Percentiles rank a stretch among this genome's conserved stretches.
These are phyloP conservation scores for Tinea pellionella DNA, from an alignment of 2,888 invertebrate genomes.

Conservation along the genomic window DNA sequence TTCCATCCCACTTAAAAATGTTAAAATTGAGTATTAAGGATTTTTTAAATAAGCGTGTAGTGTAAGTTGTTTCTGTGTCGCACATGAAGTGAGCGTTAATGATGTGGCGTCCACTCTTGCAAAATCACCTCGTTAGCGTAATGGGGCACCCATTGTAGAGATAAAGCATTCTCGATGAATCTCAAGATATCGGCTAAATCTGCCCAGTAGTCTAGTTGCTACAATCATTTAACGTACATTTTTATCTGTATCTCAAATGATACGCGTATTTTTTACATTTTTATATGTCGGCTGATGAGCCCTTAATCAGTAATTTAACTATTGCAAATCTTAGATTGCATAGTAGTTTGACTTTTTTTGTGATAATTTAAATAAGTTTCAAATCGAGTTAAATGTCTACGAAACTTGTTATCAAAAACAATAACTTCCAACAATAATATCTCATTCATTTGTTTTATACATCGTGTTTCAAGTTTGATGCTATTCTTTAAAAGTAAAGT, in stretches of 20 bases:
- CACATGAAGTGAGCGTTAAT: slow-evolving; percentile 51
- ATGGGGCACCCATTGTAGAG: slow-evolving; percentile 27
- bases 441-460: background rate
- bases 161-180: slow-evolving; percentile 35
- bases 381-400: too few species aligned
- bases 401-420: too few species aligned
- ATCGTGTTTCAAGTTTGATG: background rate
- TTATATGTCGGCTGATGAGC: too few species aligned
- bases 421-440: background rate
- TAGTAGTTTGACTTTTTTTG: too few species aligned
- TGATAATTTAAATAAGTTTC: too few species aligned
- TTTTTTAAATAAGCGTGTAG: background rate
- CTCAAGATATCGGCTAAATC: slow-evolving; percentile 22
- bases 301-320: too few species aligned
- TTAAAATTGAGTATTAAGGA: background rate
- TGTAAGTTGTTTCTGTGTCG: slow-evolving; percentile 10
- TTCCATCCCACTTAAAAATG: background rate
- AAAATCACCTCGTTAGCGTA: slow-evolving; percentile 48
- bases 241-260: too few species aligned
- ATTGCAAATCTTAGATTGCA: too few species aligned
- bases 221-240: background rate
- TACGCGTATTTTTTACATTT: background rate
- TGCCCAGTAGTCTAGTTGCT: background rate
- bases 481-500: background rate
- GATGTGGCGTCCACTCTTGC: slow-evolving; percentile 24